These are phyloP conservation scores for Reinhardtius hippoglossoides DNA, from an alignment of 2,113 vertebrate species.

Conservation along the genomic window DNA sequence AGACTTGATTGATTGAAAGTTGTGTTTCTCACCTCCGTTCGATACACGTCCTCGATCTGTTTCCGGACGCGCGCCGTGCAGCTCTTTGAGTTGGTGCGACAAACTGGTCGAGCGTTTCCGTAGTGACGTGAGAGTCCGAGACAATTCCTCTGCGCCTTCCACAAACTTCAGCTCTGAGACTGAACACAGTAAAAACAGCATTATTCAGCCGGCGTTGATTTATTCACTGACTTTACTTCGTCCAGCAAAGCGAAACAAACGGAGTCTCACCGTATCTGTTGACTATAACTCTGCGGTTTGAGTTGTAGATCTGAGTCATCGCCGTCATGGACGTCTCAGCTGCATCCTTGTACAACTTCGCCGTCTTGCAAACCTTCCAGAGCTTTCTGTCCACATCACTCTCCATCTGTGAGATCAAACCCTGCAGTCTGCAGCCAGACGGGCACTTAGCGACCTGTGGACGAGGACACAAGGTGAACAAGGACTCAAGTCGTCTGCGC, in stretches of 20 bases:
- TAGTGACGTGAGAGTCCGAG: constrained; percentile 64
- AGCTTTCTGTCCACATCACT: constrained; percentile 49
- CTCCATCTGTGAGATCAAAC: constrained; percentile 68
- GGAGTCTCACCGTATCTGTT: constrained; percentile 61
- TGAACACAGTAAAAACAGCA: constrained; percentile 11
- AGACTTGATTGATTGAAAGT: background rate
- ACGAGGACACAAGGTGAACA: background rate
- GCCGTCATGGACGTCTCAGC: constrained; percentile 48
- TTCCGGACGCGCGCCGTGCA: constrained; percentile 26
- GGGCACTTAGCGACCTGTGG: constrained; percentile 74
- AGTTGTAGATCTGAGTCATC: constrained; percentile 61
- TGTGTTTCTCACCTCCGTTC: constrained; percentile 69
- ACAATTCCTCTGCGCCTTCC: constrained; percentile 42
- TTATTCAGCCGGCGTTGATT: background rate
- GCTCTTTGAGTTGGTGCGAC: constrained; percentile 42
- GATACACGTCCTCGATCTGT: constrained; percentile 70
- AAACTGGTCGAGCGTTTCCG: constrained; percentile 51
- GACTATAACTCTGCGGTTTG: constrained; percentile 56
- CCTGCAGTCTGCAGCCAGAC: constrained; percentile 80
- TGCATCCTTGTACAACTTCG: background rate
- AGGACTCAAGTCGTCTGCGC: background rate
- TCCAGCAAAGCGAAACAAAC: background rate
- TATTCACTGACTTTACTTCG: background rate
- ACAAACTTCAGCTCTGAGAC: constrained; percentile 68
- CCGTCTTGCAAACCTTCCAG: constrained; percentile 56